Conservation (phyloP, 2,113 vertebrate genomes). For the Otis tarda region DNA sequence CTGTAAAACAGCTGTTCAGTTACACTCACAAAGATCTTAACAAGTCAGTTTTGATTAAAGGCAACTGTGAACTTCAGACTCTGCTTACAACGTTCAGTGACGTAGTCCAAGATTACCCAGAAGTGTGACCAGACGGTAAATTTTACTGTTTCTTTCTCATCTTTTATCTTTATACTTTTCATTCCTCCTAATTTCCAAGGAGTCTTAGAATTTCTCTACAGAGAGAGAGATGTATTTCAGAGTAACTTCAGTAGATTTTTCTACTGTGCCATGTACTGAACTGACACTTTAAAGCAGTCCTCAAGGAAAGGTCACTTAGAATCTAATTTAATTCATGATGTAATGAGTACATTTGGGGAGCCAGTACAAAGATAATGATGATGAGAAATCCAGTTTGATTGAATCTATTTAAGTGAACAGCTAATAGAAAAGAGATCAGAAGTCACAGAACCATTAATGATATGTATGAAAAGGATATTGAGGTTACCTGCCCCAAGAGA, state of each 20-base stretch:
- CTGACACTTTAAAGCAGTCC: not conserved
- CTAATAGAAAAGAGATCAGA: conserved; percentile 45
- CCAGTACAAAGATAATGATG: conserved; percentile 33
- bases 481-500: not conserved
- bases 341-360: conserved; percentile 33
- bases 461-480: conserved; percentile 28
- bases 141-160: not conserved
- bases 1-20: not conserved
- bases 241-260: not conserved
- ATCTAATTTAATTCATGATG: conserved; percentile 48
- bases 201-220: not conserved
- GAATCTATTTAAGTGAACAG: conserved; percentile 47
- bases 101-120: not conserved
- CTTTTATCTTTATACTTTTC: not conserved
- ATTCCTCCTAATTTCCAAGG: conserved; percentile 9
- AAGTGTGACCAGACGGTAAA: not conserved
- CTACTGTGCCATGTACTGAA: not conserved
- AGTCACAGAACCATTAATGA: conserved; percentile 27
- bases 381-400: conserved; percentile 30
- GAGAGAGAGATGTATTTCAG: not conserved
- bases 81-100: not conserved
- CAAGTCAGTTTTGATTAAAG: not conserved
- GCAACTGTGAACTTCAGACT: not conserved
- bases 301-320: conserved; percentile 40
- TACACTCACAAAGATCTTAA: not conserved